Conservation (phyloP, 2,797 vertebrate genomes). For the Ctenochaetus hawaiiensis region DNA sequence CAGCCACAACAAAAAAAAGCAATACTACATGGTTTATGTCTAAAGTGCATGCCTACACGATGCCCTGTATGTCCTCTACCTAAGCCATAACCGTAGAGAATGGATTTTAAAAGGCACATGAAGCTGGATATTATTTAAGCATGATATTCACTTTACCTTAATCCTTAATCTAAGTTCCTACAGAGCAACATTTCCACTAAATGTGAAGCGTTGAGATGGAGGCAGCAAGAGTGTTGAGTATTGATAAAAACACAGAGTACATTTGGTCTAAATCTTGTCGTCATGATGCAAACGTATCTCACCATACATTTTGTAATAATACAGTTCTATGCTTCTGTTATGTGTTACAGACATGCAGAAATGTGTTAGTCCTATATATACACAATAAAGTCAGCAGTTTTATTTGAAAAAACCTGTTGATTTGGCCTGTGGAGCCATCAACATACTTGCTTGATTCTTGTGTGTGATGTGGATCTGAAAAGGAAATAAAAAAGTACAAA, state of each 20-base stretch:
- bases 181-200: slow-evolving; percentile 55
- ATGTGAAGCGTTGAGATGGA: slow-evolving; percentile 48
- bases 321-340: slow-evolving; percentile 67
- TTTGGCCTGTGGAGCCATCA: slow-evolving; percentile 89
- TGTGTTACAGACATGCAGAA: slow-evolving; percentile 54
- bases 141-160: slow-evolving; percentile 41
- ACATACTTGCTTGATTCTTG: slow-evolving; percentile 94
- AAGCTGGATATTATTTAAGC: slow-evolving; percentile 56
- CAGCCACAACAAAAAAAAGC: slow-evolving; percentile 56
- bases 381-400: slow-evolving; percentile 59
- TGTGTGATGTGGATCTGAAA: slow-evolving; percentile 93
- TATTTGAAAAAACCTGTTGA: slow-evolving; percentile 89
- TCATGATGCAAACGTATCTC: slow-evolving; percentile 64
- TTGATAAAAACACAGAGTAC: slow-evolving; percentile 56
- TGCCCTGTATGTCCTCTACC: slow-evolving; percentile 42
- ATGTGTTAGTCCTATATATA: slow-evolving; percentile 66
- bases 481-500: slow-evolving; percentile 17
- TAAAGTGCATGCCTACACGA: slow-evolving; percentile 50
- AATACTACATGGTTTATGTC: slow-evolving; percentile 63
- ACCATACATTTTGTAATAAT: slow-evolving; percentile 49
- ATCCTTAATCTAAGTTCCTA: slow-evolving; percentile 51
- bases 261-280: slow-evolving; percentile 62
- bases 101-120: slow-evolving; percentile 72
- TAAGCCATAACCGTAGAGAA: slow-evolving; percentile 54
- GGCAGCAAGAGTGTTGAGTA: slow-evolving; percentile 44